phyloP scores from a whole-genome alignment of 2,113 vertebrate genomes.

The Agapornis roseicollis region DNA sequence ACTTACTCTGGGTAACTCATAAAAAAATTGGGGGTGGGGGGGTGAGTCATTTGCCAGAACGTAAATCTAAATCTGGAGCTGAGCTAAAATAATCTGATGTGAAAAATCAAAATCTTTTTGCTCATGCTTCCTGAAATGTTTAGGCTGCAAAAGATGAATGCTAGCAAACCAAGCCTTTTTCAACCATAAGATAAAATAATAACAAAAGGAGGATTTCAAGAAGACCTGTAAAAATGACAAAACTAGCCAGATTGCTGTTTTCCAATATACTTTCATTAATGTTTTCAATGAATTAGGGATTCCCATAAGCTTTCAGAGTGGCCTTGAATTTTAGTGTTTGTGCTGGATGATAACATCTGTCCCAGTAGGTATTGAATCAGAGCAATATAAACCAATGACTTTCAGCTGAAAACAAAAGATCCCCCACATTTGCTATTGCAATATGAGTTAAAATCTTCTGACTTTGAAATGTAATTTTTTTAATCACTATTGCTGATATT shows the following conservation, averaged over 20 bases:
- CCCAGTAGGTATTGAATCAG: not conserved
- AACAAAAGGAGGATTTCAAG: not conserved
- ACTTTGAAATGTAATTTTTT: not conserved
- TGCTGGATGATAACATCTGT: not conserved
- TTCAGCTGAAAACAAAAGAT: not conserved
- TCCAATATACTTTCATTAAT: not conserved
- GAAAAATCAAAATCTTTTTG: not conserved
- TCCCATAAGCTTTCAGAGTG: not conserved
- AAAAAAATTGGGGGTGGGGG: not conserved
- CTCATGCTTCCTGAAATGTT: slow-evolving; percentile 23
- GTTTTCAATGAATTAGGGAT: not conserved
- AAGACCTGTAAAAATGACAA: slow-evolving; percentile 5
- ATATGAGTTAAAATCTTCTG: not conserved
- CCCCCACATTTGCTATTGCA: not conserved
- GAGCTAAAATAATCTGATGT: not conserved
- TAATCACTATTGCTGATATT: rapidly evolving
- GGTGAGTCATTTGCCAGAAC: not conserved
- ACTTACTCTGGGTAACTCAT: slow-evolving; percentile 56
- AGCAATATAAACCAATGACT: not conserved
- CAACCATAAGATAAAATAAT: not conserved
- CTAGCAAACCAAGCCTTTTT: not conserved
- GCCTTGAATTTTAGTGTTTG: not conserved
- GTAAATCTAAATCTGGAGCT: not conserved
- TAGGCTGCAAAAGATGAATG: slow-evolving; percentile 7
- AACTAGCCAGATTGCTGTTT: not conserved